A percentile compares a stretch with the other conserved stretches of the same genome.
Evolutionary conservation across 2,888 invertebrate genomes (phyloP).

Genomic region (Cancer borealis): DNA sequence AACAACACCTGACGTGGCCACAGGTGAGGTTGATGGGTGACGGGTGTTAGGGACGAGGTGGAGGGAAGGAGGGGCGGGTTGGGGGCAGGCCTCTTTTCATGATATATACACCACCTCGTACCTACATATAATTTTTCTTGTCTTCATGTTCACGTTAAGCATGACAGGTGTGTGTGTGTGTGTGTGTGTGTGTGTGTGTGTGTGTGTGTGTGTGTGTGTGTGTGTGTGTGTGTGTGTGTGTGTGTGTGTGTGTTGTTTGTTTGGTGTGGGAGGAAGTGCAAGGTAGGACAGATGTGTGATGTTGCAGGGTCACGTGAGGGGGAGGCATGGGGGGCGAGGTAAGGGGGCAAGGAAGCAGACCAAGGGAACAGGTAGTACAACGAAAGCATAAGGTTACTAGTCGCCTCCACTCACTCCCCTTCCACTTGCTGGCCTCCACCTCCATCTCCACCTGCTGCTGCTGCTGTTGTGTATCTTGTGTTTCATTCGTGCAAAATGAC

Average conservation of each 20-base stretch:
- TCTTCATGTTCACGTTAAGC: neutral
- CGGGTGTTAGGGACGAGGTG: neutral
- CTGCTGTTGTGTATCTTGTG: neutral
- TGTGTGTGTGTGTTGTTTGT: neutral
- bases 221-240: constrained; percentile 21
- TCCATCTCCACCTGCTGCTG: neutral
- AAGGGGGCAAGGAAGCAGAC: neutral
- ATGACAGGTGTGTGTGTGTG: neutral
- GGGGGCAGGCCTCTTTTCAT: no score
- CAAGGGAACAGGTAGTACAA: neutral
- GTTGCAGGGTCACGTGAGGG: neutral
- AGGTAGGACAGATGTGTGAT: neutral
- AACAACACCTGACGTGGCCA: neutral
- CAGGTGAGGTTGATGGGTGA: constrained; percentile 11
- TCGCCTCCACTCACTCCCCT: neutral
- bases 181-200: neutral
- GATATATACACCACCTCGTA: no score
- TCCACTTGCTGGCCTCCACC: constrained; percentile 21
- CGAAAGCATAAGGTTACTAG: constrained; percentile 1
- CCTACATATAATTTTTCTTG: no score
- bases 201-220: neutral
- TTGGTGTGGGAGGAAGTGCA: neutral
- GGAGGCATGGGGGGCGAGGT: neutral
- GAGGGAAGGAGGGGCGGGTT: neutral
- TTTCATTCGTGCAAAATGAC: neutral